Conservation (phyloP, 2,888 invertebrate genomes). For the Germaria angustata region DNA sequence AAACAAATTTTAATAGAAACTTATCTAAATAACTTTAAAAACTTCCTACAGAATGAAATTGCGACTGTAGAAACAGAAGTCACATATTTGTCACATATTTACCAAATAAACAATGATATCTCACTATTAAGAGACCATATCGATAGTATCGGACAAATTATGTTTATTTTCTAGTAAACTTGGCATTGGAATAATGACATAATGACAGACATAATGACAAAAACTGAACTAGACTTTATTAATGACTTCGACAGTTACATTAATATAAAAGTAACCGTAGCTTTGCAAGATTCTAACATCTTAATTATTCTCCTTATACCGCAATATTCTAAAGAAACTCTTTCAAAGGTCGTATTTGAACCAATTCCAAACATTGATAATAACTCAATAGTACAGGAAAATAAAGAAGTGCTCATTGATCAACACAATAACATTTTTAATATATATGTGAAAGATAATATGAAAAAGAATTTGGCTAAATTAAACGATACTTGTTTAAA, state of each 20-base stretch:
- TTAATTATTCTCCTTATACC: too few relatives aligned
- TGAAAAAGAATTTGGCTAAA: too few relatives aligned
- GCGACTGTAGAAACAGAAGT: conserved; percentile 61
- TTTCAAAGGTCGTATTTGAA: background rate
- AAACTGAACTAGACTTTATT: background rate
- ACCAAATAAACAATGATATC: background rate
- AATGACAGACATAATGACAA: background rate
- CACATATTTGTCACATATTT: conserved; percentile 40
- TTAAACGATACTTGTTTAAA: too few relatives aligned
- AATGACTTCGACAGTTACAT: too few relatives aligned
- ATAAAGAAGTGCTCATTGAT: too few relatives aligned
- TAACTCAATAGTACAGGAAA: too few relatives aligned
- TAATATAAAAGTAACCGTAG: background rate
- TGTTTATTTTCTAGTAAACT: background rate
- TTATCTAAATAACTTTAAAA: conserved; percentile 55
- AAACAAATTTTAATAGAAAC: conserved; percentile 59
- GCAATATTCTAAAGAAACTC: background rate
- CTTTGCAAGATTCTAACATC: background rate
- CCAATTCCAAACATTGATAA: background rate
- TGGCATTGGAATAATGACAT: too few relatives aligned
- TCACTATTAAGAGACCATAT: background rate
- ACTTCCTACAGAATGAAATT: conserved; percentile 54
- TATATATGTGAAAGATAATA: too few relatives aligned
- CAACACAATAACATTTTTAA: background rate
- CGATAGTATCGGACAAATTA: background rate